Conservation (phyloP, 2,888 invertebrate species). For the Alitta virens region DNA sequence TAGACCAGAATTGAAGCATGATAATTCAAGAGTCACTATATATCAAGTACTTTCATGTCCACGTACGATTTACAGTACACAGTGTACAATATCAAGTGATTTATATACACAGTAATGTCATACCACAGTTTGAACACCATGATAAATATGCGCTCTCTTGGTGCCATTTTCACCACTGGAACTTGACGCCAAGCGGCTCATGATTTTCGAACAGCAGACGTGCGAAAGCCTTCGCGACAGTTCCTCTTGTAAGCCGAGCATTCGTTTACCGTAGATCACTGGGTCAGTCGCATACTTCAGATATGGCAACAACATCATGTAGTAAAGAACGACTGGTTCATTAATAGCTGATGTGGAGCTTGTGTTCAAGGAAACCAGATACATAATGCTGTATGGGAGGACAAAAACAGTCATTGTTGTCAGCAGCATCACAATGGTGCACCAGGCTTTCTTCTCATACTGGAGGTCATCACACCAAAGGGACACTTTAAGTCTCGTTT, state of each 20-base stretch:
- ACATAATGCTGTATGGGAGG: conserved; percentile 9
- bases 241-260: conserved; percentile 12
- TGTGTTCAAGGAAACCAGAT: conserved; percentile 5
- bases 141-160: background rate
- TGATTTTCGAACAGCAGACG: background rate
- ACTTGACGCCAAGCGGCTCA: background rate
- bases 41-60: too few species aligned
- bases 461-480: conserved; percentile 8
- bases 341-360: background rate
- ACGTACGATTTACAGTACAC: too few species aligned
- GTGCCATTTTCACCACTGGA: background rate
- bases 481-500: background rate
- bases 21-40: too few species aligned
- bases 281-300: conserved; percentile 9
- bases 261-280: conserved; percentile 11
- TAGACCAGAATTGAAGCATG: too few species aligned
- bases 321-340: conserved; percentile 3
- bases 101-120: too few species aligned
- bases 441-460: conserved; percentile 9
- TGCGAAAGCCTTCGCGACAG: background rate
- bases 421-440: conserved; percentile 8
- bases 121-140: too few species aligned
- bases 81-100: too few species aligned
- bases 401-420: conserved; percentile 8
- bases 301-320: conserved; percentile 12